These are phyloP conservation scores for Leguminivora glycinivorella DNA, from an alignment of 1,140 invertebrate species.

Conservation along the genomic window DNA sequence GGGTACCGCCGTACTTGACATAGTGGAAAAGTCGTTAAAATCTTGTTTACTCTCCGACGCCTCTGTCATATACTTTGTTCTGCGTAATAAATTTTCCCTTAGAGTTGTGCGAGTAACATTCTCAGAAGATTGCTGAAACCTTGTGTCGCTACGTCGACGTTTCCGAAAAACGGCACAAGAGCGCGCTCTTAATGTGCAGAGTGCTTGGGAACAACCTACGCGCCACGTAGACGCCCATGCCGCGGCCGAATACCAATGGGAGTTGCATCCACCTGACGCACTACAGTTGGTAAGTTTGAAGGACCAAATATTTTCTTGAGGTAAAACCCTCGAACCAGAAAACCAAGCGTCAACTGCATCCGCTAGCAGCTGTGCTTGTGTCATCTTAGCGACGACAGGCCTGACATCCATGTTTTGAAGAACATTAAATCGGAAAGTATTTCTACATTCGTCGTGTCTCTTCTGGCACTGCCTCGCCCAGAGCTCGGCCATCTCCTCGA, in stretches of 20 bases:
- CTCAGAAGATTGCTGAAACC: background rate
- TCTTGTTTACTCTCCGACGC: conserved; percentile 25
- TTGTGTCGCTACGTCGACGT: conserved; percentile 32
- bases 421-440: conserved; percentile 67
- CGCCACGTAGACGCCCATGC: conserved; percentile 71
- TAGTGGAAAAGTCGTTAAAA: conserved; percentile 51
- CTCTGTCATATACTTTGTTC: conserved; percentile 54
- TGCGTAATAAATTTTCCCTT: conserved; percentile 53
- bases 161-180: conserved; percentile 61
- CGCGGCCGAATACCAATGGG: conserved; percentile 65
- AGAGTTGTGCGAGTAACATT: conserved; percentile 40
- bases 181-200: conserved; percentile 57
- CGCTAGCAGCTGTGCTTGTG: conserved; percentile 64
- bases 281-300: conserved; percentile 62
- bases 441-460: conserved; percentile 68
- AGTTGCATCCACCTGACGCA: conserved; percentile 60
- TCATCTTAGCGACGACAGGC: conserved; percentile 56
- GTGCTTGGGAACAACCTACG: conserved; percentile 65
- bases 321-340: conserved; percentile 58
- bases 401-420: conserved; percentile 71
- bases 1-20: conserved; percentile 40
- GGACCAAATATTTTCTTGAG: conserved; percentile 62
- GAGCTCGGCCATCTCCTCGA: conserved; percentile 65
- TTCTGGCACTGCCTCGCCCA: conserved; percentile 72
- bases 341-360: conserved; percentile 69